phyloP scores from a whole-genome alignment of 2,113 vertebrate species.

The Nanorana parkeri region DNA sequence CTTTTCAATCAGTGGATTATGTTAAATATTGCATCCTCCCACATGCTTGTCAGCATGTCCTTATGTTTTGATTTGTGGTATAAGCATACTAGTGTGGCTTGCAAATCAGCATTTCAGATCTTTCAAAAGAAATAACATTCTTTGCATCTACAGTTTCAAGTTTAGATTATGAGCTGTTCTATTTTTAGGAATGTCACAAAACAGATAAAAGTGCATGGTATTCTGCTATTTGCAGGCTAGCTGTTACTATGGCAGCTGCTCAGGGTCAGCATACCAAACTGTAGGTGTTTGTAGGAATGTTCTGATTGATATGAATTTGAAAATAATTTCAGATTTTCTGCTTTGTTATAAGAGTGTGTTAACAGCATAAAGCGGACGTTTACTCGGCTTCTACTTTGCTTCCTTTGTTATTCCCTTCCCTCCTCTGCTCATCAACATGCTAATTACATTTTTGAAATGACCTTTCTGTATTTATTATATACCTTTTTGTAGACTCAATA shows the following conservation, averaged over 20 bases:
- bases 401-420: no score
- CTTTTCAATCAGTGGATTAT: slow-evolving; percentile 51
- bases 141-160: slow-evolving; percentile 43
- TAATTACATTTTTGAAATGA: no score
- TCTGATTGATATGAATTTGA: slow-evolving; percentile 59
- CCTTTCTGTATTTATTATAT: no score
- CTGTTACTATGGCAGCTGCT: slow-evolving; percentile 55
- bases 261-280: slow-evolving; percentile 57
- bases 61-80: slow-evolving; percentile 49
- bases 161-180: slow-evolving; percentile 53
- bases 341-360: background rate
- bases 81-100: slow-evolving; percentile 35
- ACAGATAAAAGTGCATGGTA: slow-evolving; percentile 54
- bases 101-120: slow-evolving; percentile 54
- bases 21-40: slow-evolving; percentile 55
- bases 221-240: slow-evolving; percentile 50
- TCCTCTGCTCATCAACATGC: no score
- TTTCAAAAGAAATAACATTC: slow-evolving; percentile 44
- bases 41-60: slow-evolving; percentile 54
- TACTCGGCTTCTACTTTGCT: no score
- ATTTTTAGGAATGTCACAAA: slow-evolving; percentile 57
- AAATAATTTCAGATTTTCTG: background rate
- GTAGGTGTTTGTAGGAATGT: slow-evolving; percentile 56
- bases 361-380: no score
- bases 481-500: no score